Evolutionary conservation across 2,113 vertebrate species (phyloP).

Genomic region (Oncorhynchus tshawytscha): DNA sequence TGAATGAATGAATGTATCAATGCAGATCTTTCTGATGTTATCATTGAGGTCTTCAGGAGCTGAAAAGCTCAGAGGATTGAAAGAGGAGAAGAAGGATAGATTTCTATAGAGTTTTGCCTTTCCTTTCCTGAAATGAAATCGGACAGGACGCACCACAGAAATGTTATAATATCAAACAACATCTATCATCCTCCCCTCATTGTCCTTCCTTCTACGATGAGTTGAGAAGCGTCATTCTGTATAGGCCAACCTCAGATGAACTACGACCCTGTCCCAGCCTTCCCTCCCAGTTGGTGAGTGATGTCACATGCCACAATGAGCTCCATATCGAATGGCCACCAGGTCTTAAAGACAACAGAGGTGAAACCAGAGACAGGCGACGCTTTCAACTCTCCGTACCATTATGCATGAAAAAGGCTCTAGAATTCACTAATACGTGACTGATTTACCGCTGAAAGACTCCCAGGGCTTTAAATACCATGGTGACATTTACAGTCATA

Average conservation of each 20-base stretch:
- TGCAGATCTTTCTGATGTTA: not conserved
- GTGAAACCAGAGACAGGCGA: conserved; percentile 37
- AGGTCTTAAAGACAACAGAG: conserved; percentile 12
- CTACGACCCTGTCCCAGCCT: conserved; percentile 18
- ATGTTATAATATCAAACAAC: not conserved
- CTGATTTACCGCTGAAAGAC: conserved; percentile 48
- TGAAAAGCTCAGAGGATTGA: not conserved
- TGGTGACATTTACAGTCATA: conserved; percentile 67
- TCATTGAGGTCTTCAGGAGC: not conserved
- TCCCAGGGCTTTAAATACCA: conserved; percentile 66
- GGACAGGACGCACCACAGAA: not conserved
- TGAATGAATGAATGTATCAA: not conserved
- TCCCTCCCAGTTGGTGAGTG: conserved; percentile 38
- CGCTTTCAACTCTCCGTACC: conserved; percentile 28
- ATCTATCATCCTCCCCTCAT: not conserved
- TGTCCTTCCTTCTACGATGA: not conserved
- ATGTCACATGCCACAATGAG: conserved; percentile 35
- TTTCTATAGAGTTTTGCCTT: not conserved
- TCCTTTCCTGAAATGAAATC: conserved; percentile 3
- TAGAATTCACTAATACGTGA: conserved; percentile 31
- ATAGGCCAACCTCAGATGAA: conserved; percentile 35
- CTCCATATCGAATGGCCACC: conserved; percentile 25
- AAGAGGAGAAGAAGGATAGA: not conserved
- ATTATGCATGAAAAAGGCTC: conserved; percentile 25
- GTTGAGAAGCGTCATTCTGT: not conserved